Evolutionary conservation across 2,113 vertebrate genomes (phyloP).

Genomic region (Perognathus longimembris): DNA sequence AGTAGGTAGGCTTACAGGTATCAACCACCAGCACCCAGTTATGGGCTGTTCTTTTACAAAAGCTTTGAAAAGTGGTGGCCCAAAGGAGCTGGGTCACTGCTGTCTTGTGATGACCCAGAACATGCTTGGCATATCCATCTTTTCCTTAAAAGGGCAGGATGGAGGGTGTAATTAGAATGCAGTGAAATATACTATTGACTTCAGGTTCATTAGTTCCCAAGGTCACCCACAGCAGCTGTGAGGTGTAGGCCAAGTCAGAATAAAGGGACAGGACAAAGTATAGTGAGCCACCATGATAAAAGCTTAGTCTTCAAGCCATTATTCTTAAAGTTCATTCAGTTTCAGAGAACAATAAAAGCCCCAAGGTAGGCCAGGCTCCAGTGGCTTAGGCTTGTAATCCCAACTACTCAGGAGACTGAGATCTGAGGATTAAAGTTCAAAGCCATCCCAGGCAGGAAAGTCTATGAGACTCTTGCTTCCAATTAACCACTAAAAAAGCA

Average conservation of each 20-base stretch:
- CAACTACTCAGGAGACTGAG: no score
- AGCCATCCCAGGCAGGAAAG: no score
- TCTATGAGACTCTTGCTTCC: no score
- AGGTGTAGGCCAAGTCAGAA: not conserved
- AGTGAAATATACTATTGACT: not conserved
- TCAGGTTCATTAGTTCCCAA: slow-evolving; percentile 44
- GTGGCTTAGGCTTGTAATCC: no score
- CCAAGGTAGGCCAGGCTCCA: not conserved
- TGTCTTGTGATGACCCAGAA: not conserved
- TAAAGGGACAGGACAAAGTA: not conserved
- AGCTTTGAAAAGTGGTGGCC: not conserved
- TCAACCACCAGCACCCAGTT: no score
- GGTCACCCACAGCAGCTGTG: slow-evolving; percentile 32
- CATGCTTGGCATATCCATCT: not conserved
- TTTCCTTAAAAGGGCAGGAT: not conserved
- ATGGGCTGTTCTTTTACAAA: not conserved
- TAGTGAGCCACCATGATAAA: no score
- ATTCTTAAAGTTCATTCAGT: not conserved
- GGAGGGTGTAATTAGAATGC: slow-evolving; percentile 23
- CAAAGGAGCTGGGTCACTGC: not conserved
- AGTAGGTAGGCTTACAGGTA: no score
- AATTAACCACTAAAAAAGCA: no score
- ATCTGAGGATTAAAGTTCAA: no score
- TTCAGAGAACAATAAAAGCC: not conserved
- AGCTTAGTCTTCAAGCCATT: accelerated